These are phyloP conservation scores for Wasmannia auropunctata DNA, from an alignment of 1,140 invertebrate genomes.

Conservation along the genomic window DNA sequence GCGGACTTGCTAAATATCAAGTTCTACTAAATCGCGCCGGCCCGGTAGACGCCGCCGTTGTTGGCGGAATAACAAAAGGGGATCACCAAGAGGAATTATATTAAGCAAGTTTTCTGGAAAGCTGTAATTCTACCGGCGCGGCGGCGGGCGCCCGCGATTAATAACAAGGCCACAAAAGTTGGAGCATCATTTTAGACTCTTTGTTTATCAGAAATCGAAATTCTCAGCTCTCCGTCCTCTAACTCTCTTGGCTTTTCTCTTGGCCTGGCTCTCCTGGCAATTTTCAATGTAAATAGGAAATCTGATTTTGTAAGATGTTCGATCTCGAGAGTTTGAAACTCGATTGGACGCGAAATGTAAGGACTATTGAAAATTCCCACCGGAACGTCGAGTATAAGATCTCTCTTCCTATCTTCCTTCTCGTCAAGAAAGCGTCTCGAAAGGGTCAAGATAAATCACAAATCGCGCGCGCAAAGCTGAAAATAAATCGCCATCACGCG, in stretches of 20 bases:
- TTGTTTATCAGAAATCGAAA: neutral
- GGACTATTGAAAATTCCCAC: neutral
- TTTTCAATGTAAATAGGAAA: neutral
- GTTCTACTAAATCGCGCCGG: constrained; percentile 49
- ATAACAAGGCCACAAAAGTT: neutral
- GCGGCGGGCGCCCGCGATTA: neutral
- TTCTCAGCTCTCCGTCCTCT: neutral
- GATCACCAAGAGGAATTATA: constrained; percentile 23
- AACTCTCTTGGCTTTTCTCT: neutral
- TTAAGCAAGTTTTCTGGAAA: constrained; percentile 37
- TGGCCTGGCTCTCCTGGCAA: no score
- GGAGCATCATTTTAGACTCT: neutral
- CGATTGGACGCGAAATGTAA: neutral
- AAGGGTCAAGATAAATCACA: constrained; percentile 18
- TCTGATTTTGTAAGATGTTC: neutral
- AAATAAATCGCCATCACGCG: constrained; percentile 61
- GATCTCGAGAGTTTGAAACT: neutral
- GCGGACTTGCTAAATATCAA: constrained; percentile 69
- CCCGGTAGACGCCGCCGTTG: constrained; percentile 1
- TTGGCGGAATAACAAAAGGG: constrained; percentile 42
- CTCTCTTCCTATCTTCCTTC: no score
- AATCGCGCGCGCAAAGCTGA: constrained; percentile 26
- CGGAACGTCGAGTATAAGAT: neutral
- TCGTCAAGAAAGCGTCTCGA: neutral
- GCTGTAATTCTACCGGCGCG: neutral